Percentiles rank a stretch among this genome's conserved stretches.
Conservation (phyloP, 2,888 invertebrate species). For the Brachycybe producta region DNA sequence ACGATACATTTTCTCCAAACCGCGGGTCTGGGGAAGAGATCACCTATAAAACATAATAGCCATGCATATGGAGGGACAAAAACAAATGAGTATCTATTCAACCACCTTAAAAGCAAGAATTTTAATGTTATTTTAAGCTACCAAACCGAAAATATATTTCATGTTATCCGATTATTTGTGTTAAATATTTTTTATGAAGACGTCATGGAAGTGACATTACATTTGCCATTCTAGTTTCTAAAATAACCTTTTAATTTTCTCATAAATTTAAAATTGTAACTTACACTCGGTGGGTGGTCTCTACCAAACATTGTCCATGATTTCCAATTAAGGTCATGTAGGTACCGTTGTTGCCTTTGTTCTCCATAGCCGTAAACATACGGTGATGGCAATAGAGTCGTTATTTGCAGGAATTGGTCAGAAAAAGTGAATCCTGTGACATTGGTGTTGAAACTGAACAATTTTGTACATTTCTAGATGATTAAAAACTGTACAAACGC, state of each 20-base stretch:
- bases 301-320: constrained; percentile 17
- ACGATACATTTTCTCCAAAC: no score
- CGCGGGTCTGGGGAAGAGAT: no score
- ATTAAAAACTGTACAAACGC: background rate
- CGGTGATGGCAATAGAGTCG: constrained; percentile 46
- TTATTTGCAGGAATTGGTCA: constrained; percentile 60
- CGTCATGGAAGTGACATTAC: background rate
- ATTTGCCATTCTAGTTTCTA: background rate
- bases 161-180: no score
- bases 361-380: constrained; percentile 63
- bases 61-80: no score
- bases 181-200: no score
- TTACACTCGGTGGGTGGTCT: constrained; percentile 9
- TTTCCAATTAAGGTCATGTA: constrained; percentile 36
- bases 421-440: constrained; percentile 55
- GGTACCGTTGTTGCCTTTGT: constrained; percentile 44
- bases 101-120: no score
- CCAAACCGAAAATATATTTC: no score
- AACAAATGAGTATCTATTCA: no score
- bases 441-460: constrained; percentile 9
- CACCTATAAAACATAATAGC: no score
- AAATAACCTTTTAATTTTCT: background rate
- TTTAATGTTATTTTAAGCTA: no score
- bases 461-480: background rate
- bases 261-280: background rate